Conservation (phyloP, 1,140 invertebrate species). For the Danaus plexippus region DNA sequence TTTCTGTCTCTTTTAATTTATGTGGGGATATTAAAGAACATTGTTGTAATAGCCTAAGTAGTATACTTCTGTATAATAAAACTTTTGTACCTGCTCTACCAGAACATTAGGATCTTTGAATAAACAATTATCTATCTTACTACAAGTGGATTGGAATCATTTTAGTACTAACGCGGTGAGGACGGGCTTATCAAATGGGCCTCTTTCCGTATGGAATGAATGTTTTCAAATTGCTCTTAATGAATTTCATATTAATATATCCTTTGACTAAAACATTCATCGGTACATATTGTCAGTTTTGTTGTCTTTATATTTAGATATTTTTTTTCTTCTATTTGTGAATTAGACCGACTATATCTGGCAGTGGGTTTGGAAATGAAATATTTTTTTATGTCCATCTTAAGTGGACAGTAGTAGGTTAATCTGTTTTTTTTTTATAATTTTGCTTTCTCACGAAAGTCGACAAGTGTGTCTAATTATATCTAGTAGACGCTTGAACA, state of each 20-base stretch:
- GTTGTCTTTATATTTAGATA: conserved; percentile 14
- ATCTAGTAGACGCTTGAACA: conserved; percentile 66
- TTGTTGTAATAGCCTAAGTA: conserved; percentile 9
- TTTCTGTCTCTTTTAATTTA: not conserved
- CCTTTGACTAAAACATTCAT: not conserved
- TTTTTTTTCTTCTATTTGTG: conserved; percentile 28
- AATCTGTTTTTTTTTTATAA: conserved; percentile 39
- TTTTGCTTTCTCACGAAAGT: conserved; percentile 52
- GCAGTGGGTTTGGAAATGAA: conserved; percentile 54
- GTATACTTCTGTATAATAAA: conserved; percentile 18
- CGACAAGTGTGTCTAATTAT: conserved; percentile 59
- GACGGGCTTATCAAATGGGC: no score
- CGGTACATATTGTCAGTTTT: conserved; percentile 2
- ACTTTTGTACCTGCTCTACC: conserved; percentile 64
- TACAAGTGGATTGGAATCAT: conserved; percentile 3
- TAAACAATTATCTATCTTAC: conserved; percentile 7
- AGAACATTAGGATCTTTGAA: conserved; percentile 33
- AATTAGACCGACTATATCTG: conserved; percentile 59
- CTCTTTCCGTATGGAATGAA: not conserved
- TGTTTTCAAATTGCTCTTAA: not conserved
- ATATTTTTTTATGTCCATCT: conserved; percentile 38
- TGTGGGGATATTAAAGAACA: not conserved
- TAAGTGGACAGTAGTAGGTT: conserved; percentile 45
- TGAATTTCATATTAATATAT: conserved; percentile 1
- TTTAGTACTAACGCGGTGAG: no score